Percentiles rank a stretch among this genome's conserved stretches.
Evolutionary conservation across 2,888 invertebrate species (phyloP).

Genomic region (Cheilosia urbana): DNA sequence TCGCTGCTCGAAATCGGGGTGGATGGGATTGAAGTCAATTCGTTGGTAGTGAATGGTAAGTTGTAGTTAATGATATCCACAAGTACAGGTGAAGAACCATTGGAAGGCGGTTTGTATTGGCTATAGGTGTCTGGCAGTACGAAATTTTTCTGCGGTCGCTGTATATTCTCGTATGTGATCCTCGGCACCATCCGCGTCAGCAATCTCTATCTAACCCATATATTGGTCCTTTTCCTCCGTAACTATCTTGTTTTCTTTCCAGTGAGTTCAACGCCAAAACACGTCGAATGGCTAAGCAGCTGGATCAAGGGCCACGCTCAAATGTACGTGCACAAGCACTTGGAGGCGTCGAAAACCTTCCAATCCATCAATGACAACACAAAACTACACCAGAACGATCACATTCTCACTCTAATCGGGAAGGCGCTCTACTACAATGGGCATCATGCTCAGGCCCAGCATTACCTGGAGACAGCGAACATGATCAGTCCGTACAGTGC

Average conservation of each 20-base stretch:
- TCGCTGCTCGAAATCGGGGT: constrained; percentile 89
- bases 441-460: constrained; percentile 87
- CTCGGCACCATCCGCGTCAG: no score
- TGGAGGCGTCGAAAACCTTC: constrained; percentile 87
- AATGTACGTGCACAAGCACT: constrained; percentile 88
- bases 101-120: no score
- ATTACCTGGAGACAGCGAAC: constrained; percentile 83
- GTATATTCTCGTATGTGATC: no score
- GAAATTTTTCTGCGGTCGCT: no score
- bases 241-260: not conserved
- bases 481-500: constrained; percentile 85
- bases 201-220: no score
- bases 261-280: constrained; percentile 80
- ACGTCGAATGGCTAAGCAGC: constrained; percentile 85
- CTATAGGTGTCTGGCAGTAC: no score
- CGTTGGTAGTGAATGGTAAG: constrained; percentile 87
- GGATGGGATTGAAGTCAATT: constrained; percentile 90
- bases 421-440: constrained; percentile 90
- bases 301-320: constrained; percentile 88
- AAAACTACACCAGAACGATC: constrained; percentile 87
- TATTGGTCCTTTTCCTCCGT: no score
- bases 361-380: constrained; percentile 88
- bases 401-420: constrained; percentile 88
- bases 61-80: not conserved
- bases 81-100: no score